Percentiles rank a stretch among this genome's conserved stretches.
Conservation (phyloP, 2,888 invertebrate genomes). For the Theristus sp. region DNA sequence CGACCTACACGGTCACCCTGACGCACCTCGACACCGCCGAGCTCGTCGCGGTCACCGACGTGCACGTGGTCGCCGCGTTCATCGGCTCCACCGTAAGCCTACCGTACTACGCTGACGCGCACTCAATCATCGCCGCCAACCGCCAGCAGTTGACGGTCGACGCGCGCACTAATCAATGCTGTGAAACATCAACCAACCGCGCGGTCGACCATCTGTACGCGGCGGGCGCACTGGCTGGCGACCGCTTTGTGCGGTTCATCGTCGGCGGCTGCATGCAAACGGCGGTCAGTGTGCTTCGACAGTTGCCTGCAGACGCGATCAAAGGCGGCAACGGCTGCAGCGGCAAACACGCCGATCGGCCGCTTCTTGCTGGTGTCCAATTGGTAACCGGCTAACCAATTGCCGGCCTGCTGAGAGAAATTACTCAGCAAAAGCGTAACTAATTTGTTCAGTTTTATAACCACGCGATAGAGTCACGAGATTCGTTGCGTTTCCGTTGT, state of each 20-base stretch:
- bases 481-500: too few relatives aligned
- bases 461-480: too few relatives aligned
- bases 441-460: too few relatives aligned
- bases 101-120: not conserved
- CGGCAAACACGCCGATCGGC: too few relatives aligned
- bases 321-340: too few relatives aligned
- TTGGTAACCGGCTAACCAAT: too few relatives aligned
- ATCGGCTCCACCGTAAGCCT: not conserved
- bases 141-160: not conserved
- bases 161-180: not conserved
- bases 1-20: not conserved
- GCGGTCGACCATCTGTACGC: not conserved
- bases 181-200: not conserved
- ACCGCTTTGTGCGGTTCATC: not conserved
- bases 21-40: not conserved
- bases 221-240: not conserved
- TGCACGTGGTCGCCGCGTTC: not conserved
- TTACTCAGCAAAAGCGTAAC: too few relatives aligned
- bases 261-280: not conserved
- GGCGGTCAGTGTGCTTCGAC: not conserved
- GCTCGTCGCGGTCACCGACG: not conserved
- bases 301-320: not conserved
- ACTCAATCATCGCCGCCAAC: not conserved
- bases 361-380: too few relatives aligned
- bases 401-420: too few relatives aligned